Conservation (phyloP, 2,888 invertebrate genomes). For the Drosophila merina region DNA sequence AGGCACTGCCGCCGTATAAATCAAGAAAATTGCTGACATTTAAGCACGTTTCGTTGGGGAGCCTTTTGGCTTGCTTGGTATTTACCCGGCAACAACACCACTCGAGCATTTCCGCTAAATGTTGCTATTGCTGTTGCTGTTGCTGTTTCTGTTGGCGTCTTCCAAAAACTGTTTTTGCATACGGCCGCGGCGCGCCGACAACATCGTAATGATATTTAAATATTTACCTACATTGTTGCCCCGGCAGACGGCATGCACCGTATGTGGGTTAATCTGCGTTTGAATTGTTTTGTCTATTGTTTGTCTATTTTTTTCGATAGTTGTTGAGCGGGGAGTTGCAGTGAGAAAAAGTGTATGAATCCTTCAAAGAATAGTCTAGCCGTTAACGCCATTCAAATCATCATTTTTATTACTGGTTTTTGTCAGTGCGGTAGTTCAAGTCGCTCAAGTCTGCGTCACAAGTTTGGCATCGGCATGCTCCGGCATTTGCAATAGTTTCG, state of each 20-base stretch:
- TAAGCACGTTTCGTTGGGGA: constrained; percentile 69
- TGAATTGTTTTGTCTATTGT: constrained; percentile 60
- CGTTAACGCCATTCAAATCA: not conserved
- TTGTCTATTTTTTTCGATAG: constrained; percentile 50
- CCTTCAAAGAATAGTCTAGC: not conserved
- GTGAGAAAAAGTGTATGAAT: not conserved
- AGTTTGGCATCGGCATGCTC: not conserved
- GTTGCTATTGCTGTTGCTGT: constrained; percentile 31
- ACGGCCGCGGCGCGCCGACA: constrained; percentile 20
- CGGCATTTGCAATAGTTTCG: constrained; percentile 44
- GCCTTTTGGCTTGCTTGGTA: constrained; percentile 40
- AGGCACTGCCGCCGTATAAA: constrained; percentile 73
- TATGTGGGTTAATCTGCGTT: constrained; percentile 76
- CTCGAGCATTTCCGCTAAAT: constrained; percentile 67
- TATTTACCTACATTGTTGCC: constrained; percentile 71
- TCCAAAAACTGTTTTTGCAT: constrained; percentile 54
- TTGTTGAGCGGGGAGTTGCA: constrained; percentile 13
- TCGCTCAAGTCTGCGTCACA: constrained; percentile 39
- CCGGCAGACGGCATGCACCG: constrained; percentile 43
- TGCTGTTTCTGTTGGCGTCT: constrained; percentile 33
- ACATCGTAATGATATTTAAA: constrained; percentile 78
- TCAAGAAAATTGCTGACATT: constrained; percentile 80
- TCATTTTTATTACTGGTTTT: not conserved
- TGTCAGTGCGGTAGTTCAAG: not conserved
- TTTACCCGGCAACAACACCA: constrained; percentile 60